Conservation (phyloP, 2,888 invertebrate genomes). For the Cheilosia grossa region DNA sequence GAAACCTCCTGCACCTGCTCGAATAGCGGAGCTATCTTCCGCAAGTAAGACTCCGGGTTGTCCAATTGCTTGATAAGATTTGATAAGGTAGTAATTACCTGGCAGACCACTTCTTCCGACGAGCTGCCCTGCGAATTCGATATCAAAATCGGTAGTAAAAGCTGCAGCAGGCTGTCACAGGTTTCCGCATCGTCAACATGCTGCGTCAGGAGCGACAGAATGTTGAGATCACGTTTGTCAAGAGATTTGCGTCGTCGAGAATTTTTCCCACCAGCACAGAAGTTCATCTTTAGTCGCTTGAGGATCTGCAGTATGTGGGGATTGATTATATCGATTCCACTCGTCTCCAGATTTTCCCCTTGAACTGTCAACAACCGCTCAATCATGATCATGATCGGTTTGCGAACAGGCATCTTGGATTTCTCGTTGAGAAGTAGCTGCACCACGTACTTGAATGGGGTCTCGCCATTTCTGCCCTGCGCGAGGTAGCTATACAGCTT, state of each 20-base stretch:
- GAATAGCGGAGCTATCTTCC: conserved; percentile 89
- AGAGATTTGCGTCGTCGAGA: conserved; percentile 84
- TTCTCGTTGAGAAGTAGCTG: conserved; percentile 89
- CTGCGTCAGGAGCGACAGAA: conserved; percentile 90
- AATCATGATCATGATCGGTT: conserved; percentile 89
- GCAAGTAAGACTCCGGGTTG: conserved; percentile 87
- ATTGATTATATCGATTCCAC: conserved; percentile 89
- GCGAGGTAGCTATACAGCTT: conserved; percentile 89
- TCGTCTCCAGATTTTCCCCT: conserved; percentile 84
- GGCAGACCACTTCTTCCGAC: conserved; percentile 88
- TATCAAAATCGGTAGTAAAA: conserved; percentile 89
- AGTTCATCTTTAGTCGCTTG: conserved; percentile 87
- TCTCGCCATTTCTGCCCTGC: conserved; percentile 83
- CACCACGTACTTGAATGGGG: conserved; percentile 87
- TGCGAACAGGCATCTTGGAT: conserved; percentile 86
- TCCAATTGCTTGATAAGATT: conserved; percentile 89
- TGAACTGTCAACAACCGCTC: conserved; percentile 89
- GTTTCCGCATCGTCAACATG: conserved; percentile 87
- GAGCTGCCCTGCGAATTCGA: conserved; percentile 86
- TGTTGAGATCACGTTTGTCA: conserved; percentile 88
- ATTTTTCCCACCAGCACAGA: conserved; percentile 81
- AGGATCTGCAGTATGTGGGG: conserved; percentile 90
- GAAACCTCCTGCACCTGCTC: conserved; percentile 87
- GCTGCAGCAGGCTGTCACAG: conserved; percentile 88
- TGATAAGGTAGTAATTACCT: conserved; percentile 88